A percentile compares a stretch with the other conserved stretches of the same genome.
Conservation (phyloP, 2,113 vertebrate species). For the Triplophysa tibetana region DNA sequence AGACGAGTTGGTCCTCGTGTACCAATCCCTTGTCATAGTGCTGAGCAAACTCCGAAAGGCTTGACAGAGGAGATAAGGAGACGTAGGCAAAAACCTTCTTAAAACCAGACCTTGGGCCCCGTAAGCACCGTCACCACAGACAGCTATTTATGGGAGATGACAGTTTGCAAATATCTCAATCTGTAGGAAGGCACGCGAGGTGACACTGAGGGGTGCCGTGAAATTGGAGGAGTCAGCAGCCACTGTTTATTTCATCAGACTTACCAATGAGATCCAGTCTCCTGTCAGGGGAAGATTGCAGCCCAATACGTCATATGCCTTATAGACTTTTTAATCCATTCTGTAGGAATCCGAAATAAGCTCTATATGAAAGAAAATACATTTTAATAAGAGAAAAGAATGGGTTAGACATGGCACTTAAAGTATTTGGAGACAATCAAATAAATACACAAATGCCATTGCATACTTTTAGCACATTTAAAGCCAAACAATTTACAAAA, state of each 20-base stretch:
- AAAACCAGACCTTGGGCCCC: conserved; percentile 65
- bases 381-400: conserved; percentile 24
- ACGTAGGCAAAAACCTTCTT: conserved; percentile 56
- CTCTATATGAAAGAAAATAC: conserved; percentile 76
- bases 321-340: conserved; percentile 67
- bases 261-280: conserved; percentile 81
- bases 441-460: too few relatives aligned
- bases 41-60: conserved; percentile 59
- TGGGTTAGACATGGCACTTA: too few relatives aligned
- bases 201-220: conserved; percentile 84
- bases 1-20: conserved; percentile 54
- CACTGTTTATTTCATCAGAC: conserved; percentile 92
- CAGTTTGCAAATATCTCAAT: conserved; percentile 99
- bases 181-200: conserved; percentile 83
- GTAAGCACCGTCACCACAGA: conserved; percentile 78
- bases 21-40: conserved; percentile 50
- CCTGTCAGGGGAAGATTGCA: conserved; percentile 81
- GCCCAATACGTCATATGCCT: conserved; percentile 64
- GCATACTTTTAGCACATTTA: too few relatives aligned
- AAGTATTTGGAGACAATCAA: too few relatives aligned
- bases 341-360: conserved; percentile 74
- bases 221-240: conserved; percentile 96
- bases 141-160: conserved; percentile 97
- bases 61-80: conserved; percentile 57
- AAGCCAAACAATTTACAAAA: too few relatives aligned